Conservation (phyloP, 1,140 invertebrate species). For the Drosophila littoralis region DNA sequence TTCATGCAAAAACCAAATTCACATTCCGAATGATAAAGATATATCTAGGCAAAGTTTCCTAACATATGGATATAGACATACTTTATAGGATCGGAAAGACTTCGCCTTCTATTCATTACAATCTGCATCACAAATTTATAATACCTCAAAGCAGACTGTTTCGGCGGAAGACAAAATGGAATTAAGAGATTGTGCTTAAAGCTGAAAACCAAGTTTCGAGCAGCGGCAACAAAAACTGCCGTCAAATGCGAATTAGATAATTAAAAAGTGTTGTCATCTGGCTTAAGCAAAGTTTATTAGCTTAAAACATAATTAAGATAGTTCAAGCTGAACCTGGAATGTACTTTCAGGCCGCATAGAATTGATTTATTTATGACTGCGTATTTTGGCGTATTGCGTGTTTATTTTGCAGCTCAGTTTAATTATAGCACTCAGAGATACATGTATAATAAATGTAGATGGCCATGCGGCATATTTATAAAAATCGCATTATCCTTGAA, state of each 20-base stretch:
- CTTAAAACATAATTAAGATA: no score
- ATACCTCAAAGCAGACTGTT: slow-evolving; percentile 4
- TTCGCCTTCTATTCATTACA: no score
- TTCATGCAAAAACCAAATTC: no score
- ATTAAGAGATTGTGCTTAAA: slow-evolving; percentile 12
- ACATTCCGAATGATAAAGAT: no score
- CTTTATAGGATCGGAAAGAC: no score
- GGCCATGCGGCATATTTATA: slow-evolving; percentile 21
- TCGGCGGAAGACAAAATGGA: slow-evolving; percentile 29
- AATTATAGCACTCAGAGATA: slow-evolving; percentile 33
- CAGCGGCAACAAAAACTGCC: background rate
- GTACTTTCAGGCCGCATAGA: no score
- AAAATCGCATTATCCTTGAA: slow-evolving; percentile 67
- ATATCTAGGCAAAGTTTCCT: no score
- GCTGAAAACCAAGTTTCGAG: background rate
- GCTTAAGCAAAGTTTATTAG: no score
- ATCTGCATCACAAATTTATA: no score
- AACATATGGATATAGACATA: no score
- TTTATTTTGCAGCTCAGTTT: slow-evolving; percentile 30
- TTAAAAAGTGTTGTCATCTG: background rate
- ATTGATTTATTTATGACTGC: slow-evolving; percentile 1
- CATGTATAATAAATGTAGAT: background rate
- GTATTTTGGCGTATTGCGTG: slow-evolving; percentile 9
- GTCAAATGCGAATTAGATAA: background rate
- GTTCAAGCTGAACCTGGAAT: no score